Conservation (phyloP, 2,888 invertebrate species). For the Lithophane socia region DNA sequence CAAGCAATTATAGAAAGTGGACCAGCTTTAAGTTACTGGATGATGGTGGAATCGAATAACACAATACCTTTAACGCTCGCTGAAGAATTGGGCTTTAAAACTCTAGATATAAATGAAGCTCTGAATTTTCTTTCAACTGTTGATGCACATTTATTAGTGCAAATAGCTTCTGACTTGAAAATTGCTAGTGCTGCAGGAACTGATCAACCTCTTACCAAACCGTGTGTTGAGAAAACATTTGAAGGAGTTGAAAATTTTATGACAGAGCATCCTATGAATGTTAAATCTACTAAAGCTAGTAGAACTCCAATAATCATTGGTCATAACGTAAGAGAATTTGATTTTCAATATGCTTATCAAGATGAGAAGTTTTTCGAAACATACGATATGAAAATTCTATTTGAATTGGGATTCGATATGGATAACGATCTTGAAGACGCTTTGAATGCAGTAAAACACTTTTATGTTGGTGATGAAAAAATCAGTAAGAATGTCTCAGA, state of each 20-base stretch:
- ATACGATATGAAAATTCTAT: neutral
- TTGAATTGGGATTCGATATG: constrained; percentile 2
- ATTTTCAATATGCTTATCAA: neutral
- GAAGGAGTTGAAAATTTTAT: constrained; percentile 54
- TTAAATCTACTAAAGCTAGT: constrained; percentile 26
- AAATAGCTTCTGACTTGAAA: constrained; percentile 17
- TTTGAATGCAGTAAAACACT: constrained; percentile 9
- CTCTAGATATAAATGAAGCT: constrained; percentile 34
- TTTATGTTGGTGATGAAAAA: constrained; percentile 50
- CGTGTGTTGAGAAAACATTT: constrained; percentile 50
- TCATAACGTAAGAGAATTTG: neutral
- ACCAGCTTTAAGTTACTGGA: constrained; percentile 45
- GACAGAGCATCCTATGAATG: constrained; percentile 48
- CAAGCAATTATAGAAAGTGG: constrained; percentile 51
- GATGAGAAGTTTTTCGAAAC: neutral
- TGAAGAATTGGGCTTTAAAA: constrained; percentile 19
- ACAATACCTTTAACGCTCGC: constrained; percentile 37
- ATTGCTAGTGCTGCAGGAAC: constrained; percentile 2
- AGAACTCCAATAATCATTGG: neutral
- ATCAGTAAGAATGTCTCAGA: constrained; percentile 7
- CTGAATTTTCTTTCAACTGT: constrained; percentile 33
- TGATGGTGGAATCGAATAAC: constrained; percentile 43
- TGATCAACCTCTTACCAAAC: constrained; percentile 47
- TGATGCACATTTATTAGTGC: constrained; percentile 14
- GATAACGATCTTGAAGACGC: constrained; percentile 26